Percentiles rank a stretch among this genome's conserved stretches.
These are phyloP conservation scores for Proterorhinus semilunaris DNA, from an alignment of 2,113 vertebrate genomes.

Conservation along the genomic window DNA sequence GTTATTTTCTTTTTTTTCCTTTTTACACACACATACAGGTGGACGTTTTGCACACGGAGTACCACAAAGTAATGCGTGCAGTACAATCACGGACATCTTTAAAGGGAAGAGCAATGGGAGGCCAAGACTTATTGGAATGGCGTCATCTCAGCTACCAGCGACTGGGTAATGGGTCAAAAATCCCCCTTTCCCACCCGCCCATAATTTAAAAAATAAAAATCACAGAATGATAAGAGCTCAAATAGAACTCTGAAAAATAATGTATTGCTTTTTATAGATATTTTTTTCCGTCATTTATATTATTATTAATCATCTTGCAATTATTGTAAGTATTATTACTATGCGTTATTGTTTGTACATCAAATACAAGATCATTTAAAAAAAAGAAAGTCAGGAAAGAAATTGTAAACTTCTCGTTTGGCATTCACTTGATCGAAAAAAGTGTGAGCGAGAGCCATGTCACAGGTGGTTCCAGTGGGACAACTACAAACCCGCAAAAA, in stretches of 20 bases:
- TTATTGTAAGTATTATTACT: conserved; percentile 76
- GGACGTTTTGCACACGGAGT: conserved; percentile 59
- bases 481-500: conserved; percentile 74
- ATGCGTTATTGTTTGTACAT: conserved; percentile 82
- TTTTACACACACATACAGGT: conserved; percentile 39
- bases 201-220: conserved; percentile 55
- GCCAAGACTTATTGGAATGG: conserved; percentile 53
- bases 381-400: conserved; percentile 82
- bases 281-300: conserved; percentile 68
- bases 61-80: conserved; percentile 57
- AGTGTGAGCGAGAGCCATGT: conserved; percentile 82
- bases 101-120: conserved; percentile 57
- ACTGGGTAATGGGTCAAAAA: conserved; percentile 86
- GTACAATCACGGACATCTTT: conserved; percentile 62
- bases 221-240: conserved; percentile 96
- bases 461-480: conserved; percentile 79
- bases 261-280: conserved; percentile 95
- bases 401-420: conserved; percentile 99
- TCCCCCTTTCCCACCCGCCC: conserved; percentile 50
- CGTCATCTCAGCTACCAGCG: conserved; percentile 74
- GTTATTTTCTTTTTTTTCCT: conserved; percentile 52
- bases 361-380: conserved; percentile 91
- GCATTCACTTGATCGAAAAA: conserved; percentile 89
- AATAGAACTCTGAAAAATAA: conserved; percentile 99
- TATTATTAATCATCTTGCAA: conserved; percentile 72